Conservation (phyloP, 2,113 vertebrate species). For the Hydrochoerus hydrochaeris region DNA sequence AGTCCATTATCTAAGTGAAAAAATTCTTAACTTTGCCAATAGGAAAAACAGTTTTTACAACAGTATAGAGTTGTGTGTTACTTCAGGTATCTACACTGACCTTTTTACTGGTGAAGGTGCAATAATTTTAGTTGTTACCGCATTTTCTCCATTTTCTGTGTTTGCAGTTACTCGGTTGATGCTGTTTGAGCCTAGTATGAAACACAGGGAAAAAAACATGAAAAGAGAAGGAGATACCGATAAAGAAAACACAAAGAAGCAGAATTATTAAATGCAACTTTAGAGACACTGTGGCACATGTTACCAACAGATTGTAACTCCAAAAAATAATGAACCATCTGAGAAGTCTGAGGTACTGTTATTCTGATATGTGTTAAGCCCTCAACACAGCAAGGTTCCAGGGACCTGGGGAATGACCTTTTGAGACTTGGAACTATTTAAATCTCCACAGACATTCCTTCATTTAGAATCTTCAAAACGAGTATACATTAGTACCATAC, state of each 20-base stretch:
- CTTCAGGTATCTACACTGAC: constrained; percentile 75
- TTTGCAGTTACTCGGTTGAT: constrained; percentile 82
- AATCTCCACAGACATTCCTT: not conserved
- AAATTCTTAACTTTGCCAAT: not conserved
- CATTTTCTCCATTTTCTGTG: constrained; percentile 85
- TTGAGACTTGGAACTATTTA: not conserved
- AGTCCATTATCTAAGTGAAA: not conserved
- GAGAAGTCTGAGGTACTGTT: not conserved
- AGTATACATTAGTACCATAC: not conserved
- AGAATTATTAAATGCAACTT: not conserved
- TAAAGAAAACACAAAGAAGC: not conserved
- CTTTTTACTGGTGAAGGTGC: constrained; percentile 90
- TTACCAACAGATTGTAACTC: not conserved
- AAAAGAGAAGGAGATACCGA: not conserved
- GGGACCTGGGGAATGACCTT: not conserved
- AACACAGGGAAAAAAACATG: not conserved
- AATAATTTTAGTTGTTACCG: constrained; percentile 88
- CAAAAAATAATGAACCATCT: not conserved
- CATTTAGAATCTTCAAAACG: not conserved
- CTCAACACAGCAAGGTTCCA: not conserved
- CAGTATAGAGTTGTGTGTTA: not conserved
- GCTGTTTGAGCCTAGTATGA: constrained; percentile 84
- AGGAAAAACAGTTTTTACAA: not conserved
- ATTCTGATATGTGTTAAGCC: not conserved
- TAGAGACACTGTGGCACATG: not conserved